phyloP scores from a whole-genome alignment of 2,797 vertebrate genomes.

The Smutsia temminckii region DNA sequence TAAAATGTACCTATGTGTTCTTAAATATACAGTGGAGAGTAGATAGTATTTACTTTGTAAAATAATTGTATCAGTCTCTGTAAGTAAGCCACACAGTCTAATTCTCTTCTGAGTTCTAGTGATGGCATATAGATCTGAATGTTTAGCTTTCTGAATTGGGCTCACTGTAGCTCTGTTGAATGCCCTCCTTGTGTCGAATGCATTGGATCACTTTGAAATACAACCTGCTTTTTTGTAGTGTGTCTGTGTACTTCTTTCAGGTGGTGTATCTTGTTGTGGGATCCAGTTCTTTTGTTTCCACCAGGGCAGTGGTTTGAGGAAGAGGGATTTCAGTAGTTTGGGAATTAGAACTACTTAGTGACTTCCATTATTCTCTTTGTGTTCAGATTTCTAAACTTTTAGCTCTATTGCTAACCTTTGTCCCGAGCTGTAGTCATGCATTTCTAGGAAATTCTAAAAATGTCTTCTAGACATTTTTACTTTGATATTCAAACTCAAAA shows the following conservation, averaged over 20 bases:
- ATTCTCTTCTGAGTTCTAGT: not conserved
- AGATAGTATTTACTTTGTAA: not conserved
- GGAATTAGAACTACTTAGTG: not conserved
- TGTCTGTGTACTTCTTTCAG: not conserved
- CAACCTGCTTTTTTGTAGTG: not conserved
- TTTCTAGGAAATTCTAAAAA: slow-evolving; percentile 1
- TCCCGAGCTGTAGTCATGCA: not conserved
- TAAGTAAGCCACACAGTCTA: not conserved
- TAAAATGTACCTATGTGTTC: not conserved
- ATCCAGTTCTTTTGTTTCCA: not conserved
- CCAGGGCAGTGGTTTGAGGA: not conserved
- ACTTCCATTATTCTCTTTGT: not conserved
- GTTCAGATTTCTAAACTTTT: slow-evolving; percentile 1
- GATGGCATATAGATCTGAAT: not conserved
- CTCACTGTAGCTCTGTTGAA: not conserved
- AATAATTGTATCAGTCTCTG: not conserved
- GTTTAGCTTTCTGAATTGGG: not conserved
- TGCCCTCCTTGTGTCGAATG: not conserved
- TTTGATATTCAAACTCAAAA: not conserved
- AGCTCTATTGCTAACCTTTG: not conserved
- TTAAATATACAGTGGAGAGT: slow-evolving; percentile 16
- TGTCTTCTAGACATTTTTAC: not conserved
- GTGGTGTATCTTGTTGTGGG: not conserved
- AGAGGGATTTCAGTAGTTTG: slow-evolving; percentile 39
- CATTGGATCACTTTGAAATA: not conserved